A percentile compares a stretch with the other conserved stretches of the same genome.
phyloP scores from a whole-genome alignment of 2,888 invertebrate species.

The Acheta domesticus region DNA sequence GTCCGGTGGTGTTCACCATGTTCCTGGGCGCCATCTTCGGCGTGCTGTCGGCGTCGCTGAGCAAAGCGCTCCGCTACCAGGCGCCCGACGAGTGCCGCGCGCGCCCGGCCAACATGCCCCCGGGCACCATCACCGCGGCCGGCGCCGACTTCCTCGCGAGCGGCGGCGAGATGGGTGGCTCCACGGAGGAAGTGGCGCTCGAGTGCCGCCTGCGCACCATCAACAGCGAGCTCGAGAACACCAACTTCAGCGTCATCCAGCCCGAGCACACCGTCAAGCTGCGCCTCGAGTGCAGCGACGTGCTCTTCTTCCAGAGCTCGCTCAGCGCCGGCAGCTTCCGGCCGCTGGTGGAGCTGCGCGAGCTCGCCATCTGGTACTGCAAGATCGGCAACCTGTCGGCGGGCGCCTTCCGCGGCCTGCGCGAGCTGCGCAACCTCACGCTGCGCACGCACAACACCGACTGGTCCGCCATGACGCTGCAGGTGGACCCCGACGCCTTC shows the following conservation, averaged over 20 bases:
- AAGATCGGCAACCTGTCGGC: slow-evolving; percentile 77
- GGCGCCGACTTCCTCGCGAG: slow-evolving; percentile 51
- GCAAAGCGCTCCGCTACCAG: slow-evolving; percentile 65
- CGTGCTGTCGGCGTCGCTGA: slow-evolving; percentile 57
- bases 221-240: slow-evolving; percentile 77
- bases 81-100: slow-evolving; percentile 80
- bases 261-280: slow-evolving; percentile 74
- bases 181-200: slow-evolving; percentile 60
- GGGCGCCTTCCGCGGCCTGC: slow-evolving; percentile 76
- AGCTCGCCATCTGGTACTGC: slow-evolving; percentile 76
- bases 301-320: slow-evolving; percentile 75
- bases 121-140: slow-evolving; percentile 51
- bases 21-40: slow-evolving; percentile 60
- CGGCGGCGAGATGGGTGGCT: slow-evolving; percentile 25
- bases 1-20: slow-evolving; percentile 57
- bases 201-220: slow-evolving; percentile 72
- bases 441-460: slow-evolving; percentile 80
- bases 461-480: slow-evolving; percentile 76
- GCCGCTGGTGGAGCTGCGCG: slow-evolving; percentile 69
- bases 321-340: slow-evolving; percentile 73
- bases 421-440: slow-evolving; percentile 73
- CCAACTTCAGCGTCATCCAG: slow-evolving; percentile 79
- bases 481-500: slow-evolving; percentile 70
- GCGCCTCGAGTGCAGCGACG: slow-evolving; percentile 75
- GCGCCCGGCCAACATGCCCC: slow-evolving; percentile 61